Evolutionary conservation across 2,888 invertebrate genomes (phyloP).

Genomic region (Acleris cristana): DNA sequence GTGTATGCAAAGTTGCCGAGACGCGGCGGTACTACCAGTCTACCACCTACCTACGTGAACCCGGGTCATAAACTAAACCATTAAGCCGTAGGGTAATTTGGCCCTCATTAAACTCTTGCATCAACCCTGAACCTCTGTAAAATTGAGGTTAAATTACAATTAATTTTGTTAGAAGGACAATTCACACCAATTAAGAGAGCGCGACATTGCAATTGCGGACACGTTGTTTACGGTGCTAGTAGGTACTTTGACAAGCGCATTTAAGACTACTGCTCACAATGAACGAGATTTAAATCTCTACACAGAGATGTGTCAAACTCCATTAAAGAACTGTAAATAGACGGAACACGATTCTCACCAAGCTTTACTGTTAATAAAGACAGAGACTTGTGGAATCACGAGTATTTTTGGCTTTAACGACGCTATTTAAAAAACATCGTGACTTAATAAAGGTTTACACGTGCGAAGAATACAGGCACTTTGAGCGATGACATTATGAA

Average conservation of each 20-base stretch:
- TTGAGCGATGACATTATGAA: constrained; percentile 20
- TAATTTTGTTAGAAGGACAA: constrained; percentile 45
- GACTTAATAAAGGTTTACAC: constrained; percentile 50
- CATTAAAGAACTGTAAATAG: constrained; percentile 40
- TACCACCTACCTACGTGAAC: constrained; percentile 4
- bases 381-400: constrained; percentile 39
- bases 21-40: constrained; percentile 1
- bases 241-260: constrained; percentile 26
- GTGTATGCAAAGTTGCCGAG: constrained; percentile 4
- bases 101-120: constrained; percentile 46
- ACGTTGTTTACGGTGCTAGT: constrained; percentile 46
- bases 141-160: constrained; percentile 74
- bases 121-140: constrained; percentile 58
- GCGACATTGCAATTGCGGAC: constrained; percentile 51
- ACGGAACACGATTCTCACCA: constrained; percentile 40
- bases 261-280: constrained; percentile 17
- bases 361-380: constrained; percentile 50
- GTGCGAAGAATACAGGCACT: constrained; percentile 44
- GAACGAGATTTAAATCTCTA: constrained; percentile 17
- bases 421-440: constrained; percentile 53
- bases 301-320: constrained; percentile 18
- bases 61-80: constrained; percentile 23
- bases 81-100: constrained; percentile 30
- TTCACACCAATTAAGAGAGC: constrained; percentile 64
- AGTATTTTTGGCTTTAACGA: constrained; percentile 48